Percentiles rank a stretch among this genome's conserved stretches.
These are phyloP conservation scores for Colius striatus DNA, from an alignment of 2,113 vertebrate species.

Conservation along the genomic window DNA sequence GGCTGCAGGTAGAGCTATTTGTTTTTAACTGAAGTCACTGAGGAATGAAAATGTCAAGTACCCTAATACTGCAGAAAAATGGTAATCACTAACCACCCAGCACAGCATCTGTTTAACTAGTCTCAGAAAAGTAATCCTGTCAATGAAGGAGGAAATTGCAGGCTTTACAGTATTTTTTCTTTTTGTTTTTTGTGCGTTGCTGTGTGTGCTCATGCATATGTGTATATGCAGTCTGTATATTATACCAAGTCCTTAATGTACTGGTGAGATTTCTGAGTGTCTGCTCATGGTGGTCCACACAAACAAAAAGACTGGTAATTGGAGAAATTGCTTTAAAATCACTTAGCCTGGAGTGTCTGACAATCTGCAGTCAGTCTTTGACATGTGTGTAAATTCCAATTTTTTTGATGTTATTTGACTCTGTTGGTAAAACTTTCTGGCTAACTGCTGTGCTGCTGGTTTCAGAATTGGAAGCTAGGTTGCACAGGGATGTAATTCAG, in stretches of 20 bases:
- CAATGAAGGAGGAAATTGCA: conserved; percentile 43
- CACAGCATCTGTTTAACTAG: neutral
- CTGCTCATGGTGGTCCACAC: conserved; percentile 48
- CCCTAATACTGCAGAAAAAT: conserved; percentile 64
- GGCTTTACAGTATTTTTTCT: neutral
- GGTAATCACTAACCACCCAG: conserved; percentile 70
- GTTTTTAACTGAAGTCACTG: conserved; percentile 39
- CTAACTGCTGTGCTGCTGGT: conserved; percentile 17
- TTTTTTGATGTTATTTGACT: conserved; percentile 75
- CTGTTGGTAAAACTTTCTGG: conserved; percentile 56
- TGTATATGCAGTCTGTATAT: neutral
- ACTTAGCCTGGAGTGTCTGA: conserved; percentile 59
- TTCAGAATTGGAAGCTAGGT: conserved; percentile 20
- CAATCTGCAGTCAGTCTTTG: conserved; percentile 72
- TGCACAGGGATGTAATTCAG: neutral
- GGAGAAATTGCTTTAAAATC: conserved; percentile 82
- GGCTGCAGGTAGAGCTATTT: conserved; percentile 70
- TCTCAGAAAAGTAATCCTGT: conserved; percentile 10
- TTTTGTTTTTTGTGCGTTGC: neutral
- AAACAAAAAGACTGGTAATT: conserved; percentile 67
- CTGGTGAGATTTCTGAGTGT: conserved; percentile 35
- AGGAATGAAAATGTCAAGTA: conserved; percentile 75
- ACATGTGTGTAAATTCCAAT: conserved; percentile 66
- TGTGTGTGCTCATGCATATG: fast-evolving
- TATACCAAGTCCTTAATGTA: conserved; percentile 44